Evolutionary conservation across 1,140 invertebrate species (phyloP), one percentile per base, ranked within the genome.

Genomic region (Trinorchestia longiramus): DNA sequence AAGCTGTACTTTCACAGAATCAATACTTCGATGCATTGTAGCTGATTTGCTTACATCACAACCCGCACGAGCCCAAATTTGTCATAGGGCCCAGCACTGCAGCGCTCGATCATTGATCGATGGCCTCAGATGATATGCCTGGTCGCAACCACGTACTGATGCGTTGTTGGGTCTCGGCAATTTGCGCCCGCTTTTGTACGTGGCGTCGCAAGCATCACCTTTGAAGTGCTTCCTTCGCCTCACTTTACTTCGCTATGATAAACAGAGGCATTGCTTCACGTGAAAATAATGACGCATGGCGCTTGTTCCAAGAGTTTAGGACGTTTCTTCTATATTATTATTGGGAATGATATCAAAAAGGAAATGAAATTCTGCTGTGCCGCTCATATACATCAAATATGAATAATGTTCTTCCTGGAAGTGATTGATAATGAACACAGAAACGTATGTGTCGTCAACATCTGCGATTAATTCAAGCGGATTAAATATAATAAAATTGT

Each of bases 191-290:
- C 88, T 90, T 41, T 43, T 43, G n/a, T 90, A 90, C 88, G 88
- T 42, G 43, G 88, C 88, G 88, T 90, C 88, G 43, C 23, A 42
- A 90, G 88, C 88, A 41, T 90, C 88, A 90, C 88, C 88, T 90
- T 90, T 90, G 88, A 90, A 90, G 88, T 90, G 88, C 88, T 90
- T 90, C 88, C 36, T 90, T 90, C 88, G n/a, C 88, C 43, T 43
- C 88, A 42, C 88, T 43, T 11, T 90, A 90, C 43, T 90, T 90
- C 43, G 41, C 36, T 15, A 41, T 90, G 88, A 42, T 4, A 90
- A 43, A 90, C 15, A 90, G 88, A 90, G 28, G 43, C 43, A 90
- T 77, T 36, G 11, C 62, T 77, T 36, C 62, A 3, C 3, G 62
- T 77, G 28, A 36, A 77, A 77, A 77, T 77, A 77, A 77, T 77